Conservation (phyloP, 2,797 vertebrate species). For the Semotilus atromaculatus region DNA sequence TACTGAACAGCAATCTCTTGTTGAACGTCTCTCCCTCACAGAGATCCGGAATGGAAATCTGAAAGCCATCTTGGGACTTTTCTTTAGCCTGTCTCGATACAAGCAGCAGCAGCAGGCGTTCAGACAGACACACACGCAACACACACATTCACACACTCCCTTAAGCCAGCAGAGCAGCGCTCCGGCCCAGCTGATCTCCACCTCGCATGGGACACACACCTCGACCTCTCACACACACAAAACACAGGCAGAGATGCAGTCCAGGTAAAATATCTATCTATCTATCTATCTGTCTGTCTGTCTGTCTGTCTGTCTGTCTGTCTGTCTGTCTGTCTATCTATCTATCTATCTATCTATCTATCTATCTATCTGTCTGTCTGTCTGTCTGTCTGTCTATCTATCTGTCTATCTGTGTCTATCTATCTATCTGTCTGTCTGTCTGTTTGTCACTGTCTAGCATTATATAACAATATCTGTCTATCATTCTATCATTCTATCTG, state of each 20-base stretch:
- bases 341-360: not conserved
- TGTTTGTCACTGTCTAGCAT: too few species aligned
- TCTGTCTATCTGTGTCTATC: not conserved
- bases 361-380: not conserved
- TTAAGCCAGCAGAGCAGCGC: constrained; percentile 78
- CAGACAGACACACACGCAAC: constrained; percentile 75
- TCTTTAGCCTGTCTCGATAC: constrained; percentile 97
- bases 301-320: accelerated
- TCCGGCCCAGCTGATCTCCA: constrained; percentile 76
- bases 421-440: too few species aligned
- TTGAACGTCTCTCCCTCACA: constrained; percentile 69
- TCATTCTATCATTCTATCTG: not conserved
- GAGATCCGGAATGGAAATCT: constrained; percentile 98
- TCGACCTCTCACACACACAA: constrained; percentile 72
- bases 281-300: not conserved
- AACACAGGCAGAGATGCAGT: constrained; percentile 97
- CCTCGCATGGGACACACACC: constrained; percentile 70
- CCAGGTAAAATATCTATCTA: constrained; percentile 83
- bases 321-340: not conserved
- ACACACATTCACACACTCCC: constrained; percentile 64
- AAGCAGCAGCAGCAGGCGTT: constrained; percentile 89
- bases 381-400: not conserved
- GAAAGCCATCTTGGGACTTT: constrained; percentile 96
- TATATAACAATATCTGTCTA: not conserved
- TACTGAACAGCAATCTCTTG: not conserved